Conservation (phyloP, 2,113 vertebrate species). For the Casuarius casuarius region DNA sequence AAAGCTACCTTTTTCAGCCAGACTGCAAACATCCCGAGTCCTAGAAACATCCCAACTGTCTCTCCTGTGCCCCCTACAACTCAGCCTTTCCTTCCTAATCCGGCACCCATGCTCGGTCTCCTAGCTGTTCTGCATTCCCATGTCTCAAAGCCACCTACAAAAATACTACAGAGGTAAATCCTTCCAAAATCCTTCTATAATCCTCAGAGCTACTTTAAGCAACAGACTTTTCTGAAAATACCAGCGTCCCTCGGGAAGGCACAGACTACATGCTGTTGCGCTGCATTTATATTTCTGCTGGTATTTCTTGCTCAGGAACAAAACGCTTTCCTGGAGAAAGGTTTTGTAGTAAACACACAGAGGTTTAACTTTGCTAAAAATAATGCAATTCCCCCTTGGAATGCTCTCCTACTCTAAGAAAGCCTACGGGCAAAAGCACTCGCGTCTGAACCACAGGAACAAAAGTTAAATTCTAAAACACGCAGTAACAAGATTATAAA, state of each 20-base stretch:
- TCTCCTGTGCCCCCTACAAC: background rate
- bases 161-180: slow-evolving; percentile 49
- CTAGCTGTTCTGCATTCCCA: background rate
- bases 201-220: slow-evolving; percentile 41
- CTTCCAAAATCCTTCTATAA: slow-evolving; percentile 4
- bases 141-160: slow-evolving; percentile 19
- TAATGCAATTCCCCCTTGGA: background rate
- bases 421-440: background rate
- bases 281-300: background rate
- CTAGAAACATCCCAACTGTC: background rate
- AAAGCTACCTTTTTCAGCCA: background rate
- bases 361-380: slow-evolving; percentile 41
- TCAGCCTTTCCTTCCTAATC: background rate
- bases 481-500: background rate
- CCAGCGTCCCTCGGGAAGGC: background rate
- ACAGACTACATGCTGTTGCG: background rate
- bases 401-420: background rate
- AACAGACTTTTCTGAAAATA: slow-evolving; percentile 45
- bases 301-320: slow-evolving; percentile 19
- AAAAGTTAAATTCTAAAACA: background rate
- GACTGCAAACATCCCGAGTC: background rate
- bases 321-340: slow-evolving; percentile 7
- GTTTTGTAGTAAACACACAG: slow-evolving; percentile 23
- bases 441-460: background rate
- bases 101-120: background rate